Base-by-base conservation (phyloP, 2,113 vertebrate genomes). In the Silurus asotus region DNA sequence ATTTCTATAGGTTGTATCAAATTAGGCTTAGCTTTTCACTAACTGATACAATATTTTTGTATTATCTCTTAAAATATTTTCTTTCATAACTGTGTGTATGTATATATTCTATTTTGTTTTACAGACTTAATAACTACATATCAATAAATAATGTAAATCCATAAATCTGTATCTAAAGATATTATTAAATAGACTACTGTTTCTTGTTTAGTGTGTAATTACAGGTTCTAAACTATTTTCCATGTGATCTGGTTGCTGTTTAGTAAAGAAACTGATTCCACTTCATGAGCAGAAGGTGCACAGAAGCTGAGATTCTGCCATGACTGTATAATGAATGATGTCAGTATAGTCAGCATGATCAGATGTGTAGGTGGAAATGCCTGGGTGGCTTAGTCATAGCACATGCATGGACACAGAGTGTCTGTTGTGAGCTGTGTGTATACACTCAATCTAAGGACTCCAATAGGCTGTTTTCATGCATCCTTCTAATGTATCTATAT, bases 351-450 rank as follows among this genome's bases (percentile, higher is more conserved):
- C 85, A 81, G 78, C 37, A 81, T 81, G 84, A 28, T 86, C 56
- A 74, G 58, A 84, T 28, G 74, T 85, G 83, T 88, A 77, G 84
- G 74, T 58, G 79, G 45, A 67, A 15, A 64, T 78, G 56, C 81
- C 65, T 86, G 72, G 78, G 37, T 72, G 28, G 81, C 56, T 88
- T 83, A 86, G 67, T 81, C 85, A 86, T 86, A 49, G 56, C 67
- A 81, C 65, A 81, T 64, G 48, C 65, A 86, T 86, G 75, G 80
- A 88, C 28, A 81, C 51, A 58, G 51, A 13, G 51, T 64, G n/a
- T 78, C 80, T 64, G 75, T 15, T 70, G 28, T 80, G 9, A n/a
- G 37, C 61, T 48, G 64, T 88, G 37, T 61, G 37, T 80, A 59
- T 49, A 14, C 55, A 81, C 53, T 55, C 49, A 59, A 14, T 56